Evolutionary conservation across 2,888 invertebrate genomes (phyloP).

Genomic region (Trilocha varians): DNA sequence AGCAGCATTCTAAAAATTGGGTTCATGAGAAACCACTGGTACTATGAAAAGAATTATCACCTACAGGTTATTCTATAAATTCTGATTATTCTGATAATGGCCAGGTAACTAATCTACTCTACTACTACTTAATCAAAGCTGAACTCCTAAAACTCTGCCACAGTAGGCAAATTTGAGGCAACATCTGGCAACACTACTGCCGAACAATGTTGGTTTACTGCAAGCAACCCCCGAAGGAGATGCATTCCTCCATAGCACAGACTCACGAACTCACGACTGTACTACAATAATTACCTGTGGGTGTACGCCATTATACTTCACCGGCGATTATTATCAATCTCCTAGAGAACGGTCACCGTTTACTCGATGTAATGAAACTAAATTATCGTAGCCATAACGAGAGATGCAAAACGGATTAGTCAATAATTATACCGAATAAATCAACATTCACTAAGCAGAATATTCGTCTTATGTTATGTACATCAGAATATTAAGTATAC

Average conservation of each 20-base stretch:
- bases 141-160: too few relatives aligned
- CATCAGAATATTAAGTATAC: too few relatives aligned
- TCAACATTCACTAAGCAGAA: slow-evolving; percentile 54
- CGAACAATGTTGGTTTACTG: slow-evolving; percentile 66
- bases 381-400: slow-evolving; percentile 71
- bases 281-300: slow-evolving; percentile 74
- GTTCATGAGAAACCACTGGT: too few relatives aligned
- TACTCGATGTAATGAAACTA: slow-evolving; percentile 64
- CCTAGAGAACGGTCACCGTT: slow-evolving; percentile 68
- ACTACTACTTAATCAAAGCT: too few relatives aligned
- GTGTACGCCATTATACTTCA: slow-evolving; percentile 74
- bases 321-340: slow-evolving; percentile 73
- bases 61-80: too few relatives aligned
- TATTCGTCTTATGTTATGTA: too few relatives aligned
- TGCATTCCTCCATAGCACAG: slow-evolving; percentile 68
- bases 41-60: too few relatives aligned
- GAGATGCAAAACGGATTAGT: slow-evolving; percentile 72
- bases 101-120: too few relatives aligned
- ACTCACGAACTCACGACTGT: slow-evolving; percentile 73
- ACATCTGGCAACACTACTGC: too few relatives aligned
- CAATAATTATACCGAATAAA: slow-evolving; percentile 70
- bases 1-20: too few relatives aligned
- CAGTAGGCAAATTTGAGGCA: too few relatives aligned
- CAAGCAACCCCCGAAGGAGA: slow-evolving; percentile 72
- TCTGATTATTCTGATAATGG: too few relatives aligned